These are phyloP conservation scores for Sanderia malayensis DNA, from an alignment of 30 jellyfish, hydroid and myxozoan species.

Conservation along the genomic window DNA sequence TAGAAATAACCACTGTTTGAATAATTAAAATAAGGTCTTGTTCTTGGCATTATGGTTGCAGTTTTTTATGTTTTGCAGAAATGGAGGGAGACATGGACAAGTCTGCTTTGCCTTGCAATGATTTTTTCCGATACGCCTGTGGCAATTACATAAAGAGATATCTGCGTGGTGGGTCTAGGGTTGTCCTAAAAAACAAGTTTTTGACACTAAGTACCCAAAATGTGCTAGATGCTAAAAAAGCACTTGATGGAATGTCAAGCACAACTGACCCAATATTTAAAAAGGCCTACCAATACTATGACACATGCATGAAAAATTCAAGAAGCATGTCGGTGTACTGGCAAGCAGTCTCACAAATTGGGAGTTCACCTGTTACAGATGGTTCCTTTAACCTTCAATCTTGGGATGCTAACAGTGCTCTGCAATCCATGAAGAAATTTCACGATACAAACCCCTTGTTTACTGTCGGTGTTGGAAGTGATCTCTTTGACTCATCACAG, in stretches of 20 bases:
- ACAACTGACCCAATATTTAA: constrained; percentile 29
- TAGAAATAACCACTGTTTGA: no score
- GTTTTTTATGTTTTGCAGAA: constrained; percentile 5
- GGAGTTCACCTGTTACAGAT: constrained; percentile 24
- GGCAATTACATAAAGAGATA: constrained; percentile 30
- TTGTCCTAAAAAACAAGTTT: constrained; percentile 9
- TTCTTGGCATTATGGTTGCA: not conserved
- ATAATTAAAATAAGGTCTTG: not conserved
- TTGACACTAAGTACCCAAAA: not conserved
- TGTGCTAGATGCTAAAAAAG: constrained; percentile 14
- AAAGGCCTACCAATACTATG: constrained; percentile 25
- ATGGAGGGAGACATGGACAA: constrained; percentile 47
- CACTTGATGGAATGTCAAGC: constrained; percentile 18
- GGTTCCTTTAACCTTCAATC: not conserved
- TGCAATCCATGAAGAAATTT: not conserved
- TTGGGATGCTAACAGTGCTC: constrained; percentile 31
- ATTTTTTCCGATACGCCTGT: constrained; percentile 32
- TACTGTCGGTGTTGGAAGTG: constrained; percentile 14
- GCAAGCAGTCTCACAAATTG: constrained; percentile 18
- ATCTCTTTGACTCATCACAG: constrained; percentile 18
- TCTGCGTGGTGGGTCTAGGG: constrained; percentile 1
- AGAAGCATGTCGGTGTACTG: constrained; percentile 5
- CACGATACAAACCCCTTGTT: constrained; percentile 32
- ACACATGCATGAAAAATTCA: constrained; percentile 11
- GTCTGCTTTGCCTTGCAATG: constrained; percentile 26